A percentile compares a stretch with the other conserved stretches of the same genome.
Evolutionary conservation across 1,140 invertebrate genomes (phyloP).

Genomic region (Maconellicoccus hirsutus): DNA sequence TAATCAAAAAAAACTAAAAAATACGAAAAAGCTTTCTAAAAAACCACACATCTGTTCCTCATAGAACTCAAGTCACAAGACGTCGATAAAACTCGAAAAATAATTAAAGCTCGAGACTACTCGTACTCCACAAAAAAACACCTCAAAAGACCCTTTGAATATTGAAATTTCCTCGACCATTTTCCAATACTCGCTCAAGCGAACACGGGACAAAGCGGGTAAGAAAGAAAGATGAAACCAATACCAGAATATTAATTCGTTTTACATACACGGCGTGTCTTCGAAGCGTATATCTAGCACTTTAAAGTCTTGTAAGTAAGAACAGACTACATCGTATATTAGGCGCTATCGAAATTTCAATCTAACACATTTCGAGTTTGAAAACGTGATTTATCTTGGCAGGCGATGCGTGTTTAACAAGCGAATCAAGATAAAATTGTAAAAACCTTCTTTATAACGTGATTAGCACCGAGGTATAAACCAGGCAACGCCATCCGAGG

Average conservation of each 20-base stretch:
- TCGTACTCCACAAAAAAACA: no score
- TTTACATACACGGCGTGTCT: neutral
- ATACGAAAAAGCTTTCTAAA: no score
- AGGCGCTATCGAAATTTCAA: slow-evolving; percentile 7
- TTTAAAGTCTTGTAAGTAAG: slow-evolving; percentile 1
- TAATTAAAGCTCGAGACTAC: no score
- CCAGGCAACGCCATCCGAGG: neutral
- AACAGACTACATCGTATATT: neutral
- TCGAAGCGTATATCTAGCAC: neutral
- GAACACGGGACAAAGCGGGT: no score
- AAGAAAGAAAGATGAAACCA: neutral
- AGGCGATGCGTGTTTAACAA: slow-evolving; percentile 7
- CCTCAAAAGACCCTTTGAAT: no score
- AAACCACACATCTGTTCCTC: no score
- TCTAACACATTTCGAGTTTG: slow-evolving; percentile 8
- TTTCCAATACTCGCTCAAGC: no score
- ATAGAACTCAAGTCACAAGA: no score
- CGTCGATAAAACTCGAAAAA: no score
- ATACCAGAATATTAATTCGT: neutral
- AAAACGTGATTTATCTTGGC: slow-evolving; percentile 3
- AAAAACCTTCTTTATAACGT: slow-evolving; percentile 5
- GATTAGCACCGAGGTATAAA: neutral
- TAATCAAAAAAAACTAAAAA: no score
- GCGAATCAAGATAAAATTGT: slow-evolving; percentile 5
- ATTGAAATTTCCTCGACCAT: no score